Percentiles rank a stretch among this genome's conserved stretches.
phyloP scores from a whole-genome alignment of 1,140 invertebrate species.

The Micrasema longulum region DNA sequence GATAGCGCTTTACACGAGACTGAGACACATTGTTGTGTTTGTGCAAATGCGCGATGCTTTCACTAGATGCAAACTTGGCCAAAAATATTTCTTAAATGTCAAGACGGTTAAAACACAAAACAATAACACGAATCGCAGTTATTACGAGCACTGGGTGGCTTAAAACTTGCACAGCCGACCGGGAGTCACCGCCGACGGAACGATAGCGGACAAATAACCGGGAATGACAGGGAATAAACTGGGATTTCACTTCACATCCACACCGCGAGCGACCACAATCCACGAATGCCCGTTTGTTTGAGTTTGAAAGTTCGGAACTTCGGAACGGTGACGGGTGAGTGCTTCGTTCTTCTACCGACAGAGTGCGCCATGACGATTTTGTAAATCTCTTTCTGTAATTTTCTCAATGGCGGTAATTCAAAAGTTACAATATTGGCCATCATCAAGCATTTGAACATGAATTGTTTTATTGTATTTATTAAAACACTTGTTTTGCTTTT shows the following conservation, averaged over 20 bases:
- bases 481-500: too few species aligned
- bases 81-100: conserved; percentile 3
- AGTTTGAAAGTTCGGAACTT: conserved; percentile 33
- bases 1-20: conserved; percentile 8
- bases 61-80: conserved; percentile 15
- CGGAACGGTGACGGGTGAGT: conserved; percentile 24
- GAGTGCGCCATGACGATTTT: not conserved
- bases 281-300: conserved; percentile 36
- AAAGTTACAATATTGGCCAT: too few species aligned
- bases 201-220: not conserved
- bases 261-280: conserved; percentile 1
- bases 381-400: too few species aligned
- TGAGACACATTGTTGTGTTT: conserved; percentile 39
- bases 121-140: conserved; percentile 10
- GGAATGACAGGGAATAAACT: conserved; percentile 24
- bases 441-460: too few species aligned
- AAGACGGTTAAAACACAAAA: not conserved
- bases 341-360: not conserved
- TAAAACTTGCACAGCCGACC: not conserved
- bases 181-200: not conserved
- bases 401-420: not conserved
- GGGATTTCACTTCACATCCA: conserved; percentile 1
- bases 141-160: not conserved
- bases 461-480: too few species aligned
- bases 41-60: conserved; percentile 37